Conservation (phyloP, 2,797 vertebrate species). For the Sebastiscus albofasciatus region DNA sequence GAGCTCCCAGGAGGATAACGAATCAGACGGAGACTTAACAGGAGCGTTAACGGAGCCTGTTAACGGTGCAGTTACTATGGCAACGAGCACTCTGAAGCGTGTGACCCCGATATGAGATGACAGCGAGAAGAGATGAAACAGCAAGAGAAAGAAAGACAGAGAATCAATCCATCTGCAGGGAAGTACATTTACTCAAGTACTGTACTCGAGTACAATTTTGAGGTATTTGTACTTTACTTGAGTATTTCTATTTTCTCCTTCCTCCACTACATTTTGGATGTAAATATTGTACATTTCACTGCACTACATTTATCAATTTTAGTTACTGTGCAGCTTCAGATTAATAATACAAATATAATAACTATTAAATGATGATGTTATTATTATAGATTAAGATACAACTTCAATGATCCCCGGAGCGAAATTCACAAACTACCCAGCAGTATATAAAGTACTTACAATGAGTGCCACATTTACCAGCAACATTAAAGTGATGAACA, state of each 20-base stretch:
- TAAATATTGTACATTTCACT: no score
- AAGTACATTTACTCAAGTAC: neutral
- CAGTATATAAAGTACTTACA: no score
- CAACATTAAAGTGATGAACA: no score
- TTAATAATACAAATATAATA: no score
- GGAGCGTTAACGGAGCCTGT: neutral
- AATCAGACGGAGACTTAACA: conserved; percentile 17
- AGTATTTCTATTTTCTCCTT: neutral
- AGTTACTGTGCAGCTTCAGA: no score
- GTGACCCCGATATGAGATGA: conserved; percentile 42
- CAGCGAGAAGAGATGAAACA: neutral
- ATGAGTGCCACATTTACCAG: no score
- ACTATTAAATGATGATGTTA: no score
- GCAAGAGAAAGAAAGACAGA: neutral
- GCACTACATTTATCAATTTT: no score
- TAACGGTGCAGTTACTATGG: conserved; percentile 37
- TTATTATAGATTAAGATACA: no score
- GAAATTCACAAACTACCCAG: no score
- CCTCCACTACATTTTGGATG: neutral
- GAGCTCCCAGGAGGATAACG: conserved; percentile 9
- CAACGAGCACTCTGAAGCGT: neutral
- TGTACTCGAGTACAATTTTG: neutral
- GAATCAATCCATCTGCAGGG: neutral
- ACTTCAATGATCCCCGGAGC: no score
- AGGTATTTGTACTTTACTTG: neutral